A percentile compares a stretch with the other conserved stretches of the same genome.
Evolutionary conservation across 2,797 vertebrate species (phyloP).

Genomic region (Eulemur rubriventer): DNA sequence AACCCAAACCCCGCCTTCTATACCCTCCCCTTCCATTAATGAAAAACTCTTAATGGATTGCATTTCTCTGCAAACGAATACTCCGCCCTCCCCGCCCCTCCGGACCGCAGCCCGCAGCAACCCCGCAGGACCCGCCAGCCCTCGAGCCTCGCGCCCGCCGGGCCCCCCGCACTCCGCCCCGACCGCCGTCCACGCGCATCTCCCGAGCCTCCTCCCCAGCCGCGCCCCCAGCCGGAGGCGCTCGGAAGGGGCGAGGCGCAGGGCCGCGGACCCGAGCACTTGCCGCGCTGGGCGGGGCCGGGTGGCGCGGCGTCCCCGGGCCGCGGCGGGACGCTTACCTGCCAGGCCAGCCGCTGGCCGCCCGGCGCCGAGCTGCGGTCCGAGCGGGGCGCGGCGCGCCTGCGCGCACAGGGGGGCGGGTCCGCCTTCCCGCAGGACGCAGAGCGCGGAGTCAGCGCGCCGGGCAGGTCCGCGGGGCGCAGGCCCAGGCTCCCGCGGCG

Average conservation of each 20-base stretch:
- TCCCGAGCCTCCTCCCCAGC: not conserved
- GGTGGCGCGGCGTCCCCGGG: not conserved
- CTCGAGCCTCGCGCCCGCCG: not conserved
- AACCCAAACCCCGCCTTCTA: not conserved
- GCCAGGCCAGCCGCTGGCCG: constrained; percentile 62
- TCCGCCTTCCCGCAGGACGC: constrained; percentile 58
- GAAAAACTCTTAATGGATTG: constrained; percentile 64
- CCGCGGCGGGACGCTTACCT: constrained; percentile 68
- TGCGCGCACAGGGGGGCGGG: constrained; percentile 75
- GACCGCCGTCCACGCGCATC: not conserved
- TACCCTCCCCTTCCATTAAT: constrained; percentile 33
- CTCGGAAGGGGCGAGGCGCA: not conserved
- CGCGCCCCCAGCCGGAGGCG: not conserved
- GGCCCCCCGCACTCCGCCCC: not conserved
- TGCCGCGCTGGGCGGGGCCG: not conserved
- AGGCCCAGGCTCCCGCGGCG: not conserved
- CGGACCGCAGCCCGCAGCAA: not conserved
- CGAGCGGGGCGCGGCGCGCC: constrained; percentile 63
- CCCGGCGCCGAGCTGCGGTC: constrained; percentile 22
- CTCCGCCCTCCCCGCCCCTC: not conserved
- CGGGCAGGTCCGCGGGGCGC: not conserved
- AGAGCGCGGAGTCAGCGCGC: not conserved
- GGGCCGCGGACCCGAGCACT: not conserved
- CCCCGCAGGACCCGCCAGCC: not conserved
- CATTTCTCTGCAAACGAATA: not conserved